Conservation (phyloP, 2,113 vertebrate species). For the Penelope pileata region DNA sequence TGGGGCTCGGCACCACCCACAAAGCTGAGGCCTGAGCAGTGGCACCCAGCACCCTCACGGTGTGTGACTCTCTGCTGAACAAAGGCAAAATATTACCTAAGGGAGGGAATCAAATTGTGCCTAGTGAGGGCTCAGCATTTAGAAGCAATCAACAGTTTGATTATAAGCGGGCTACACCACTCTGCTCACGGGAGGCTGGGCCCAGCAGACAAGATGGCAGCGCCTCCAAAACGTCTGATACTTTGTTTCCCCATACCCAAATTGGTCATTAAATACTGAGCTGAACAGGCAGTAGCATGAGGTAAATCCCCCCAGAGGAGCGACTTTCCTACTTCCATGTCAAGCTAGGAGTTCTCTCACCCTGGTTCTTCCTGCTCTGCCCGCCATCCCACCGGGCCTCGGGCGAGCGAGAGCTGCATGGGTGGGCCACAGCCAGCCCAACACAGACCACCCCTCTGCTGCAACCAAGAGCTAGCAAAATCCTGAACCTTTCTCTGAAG, state of each 20-base stretch:
- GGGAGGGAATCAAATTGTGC: not conserved
- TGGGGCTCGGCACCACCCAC: fast-evolving
- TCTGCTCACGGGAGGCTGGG: too few species aligned
- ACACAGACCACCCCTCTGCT: not conserved
- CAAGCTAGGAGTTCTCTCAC: too few species aligned
- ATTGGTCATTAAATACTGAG: too few species aligned
- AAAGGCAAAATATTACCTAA: not conserved
- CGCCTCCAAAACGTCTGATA: too few species aligned
- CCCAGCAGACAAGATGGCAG: too few species aligned
- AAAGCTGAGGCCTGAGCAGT: not conserved
- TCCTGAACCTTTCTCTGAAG: not conserved
- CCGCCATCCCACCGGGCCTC: too few species aligned
- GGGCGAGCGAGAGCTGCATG: not conserved
- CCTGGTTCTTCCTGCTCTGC: too few species aligned
- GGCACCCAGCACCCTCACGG: not conserved
- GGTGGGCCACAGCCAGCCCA: not conserved
- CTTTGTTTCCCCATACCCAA: too few species aligned
- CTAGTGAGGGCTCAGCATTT: not conserved
- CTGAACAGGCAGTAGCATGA: too few species aligned
- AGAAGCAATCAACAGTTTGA: not conserved
- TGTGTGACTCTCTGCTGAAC: not conserved
- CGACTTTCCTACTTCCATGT: too few species aligned
- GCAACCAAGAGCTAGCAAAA: not conserved
- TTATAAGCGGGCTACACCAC: too few species aligned
- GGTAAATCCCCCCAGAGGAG: too few species aligned